Evolutionary conservation across 2,797 vertebrate genomes (phyloP).

Genomic region (Pygocentrus nattereri): DNA sequence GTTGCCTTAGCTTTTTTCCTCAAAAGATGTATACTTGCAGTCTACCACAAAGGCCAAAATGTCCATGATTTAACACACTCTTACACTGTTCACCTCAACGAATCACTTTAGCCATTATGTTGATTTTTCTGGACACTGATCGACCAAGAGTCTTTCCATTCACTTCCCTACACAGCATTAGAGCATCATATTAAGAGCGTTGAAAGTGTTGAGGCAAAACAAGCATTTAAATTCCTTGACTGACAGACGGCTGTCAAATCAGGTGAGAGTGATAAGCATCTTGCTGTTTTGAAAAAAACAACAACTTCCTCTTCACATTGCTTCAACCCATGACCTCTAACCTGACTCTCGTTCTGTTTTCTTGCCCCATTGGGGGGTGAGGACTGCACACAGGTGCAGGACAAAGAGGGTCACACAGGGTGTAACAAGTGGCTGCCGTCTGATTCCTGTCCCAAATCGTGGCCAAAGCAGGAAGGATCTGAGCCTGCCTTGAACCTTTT

Average conservation of each 20-base stretch:
- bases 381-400: slow-evolving; percentile 87
- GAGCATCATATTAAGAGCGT: slow-evolving; percentile 27
- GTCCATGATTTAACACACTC: neutral
- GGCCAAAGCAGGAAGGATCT: slow-evolving; percentile 76
- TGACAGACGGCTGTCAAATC: slow-evolving; percentile 94
- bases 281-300: slow-evolving; percentile 79
- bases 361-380: slow-evolving; percentile 76
- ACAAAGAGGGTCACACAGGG: slow-evolving; percentile 77
- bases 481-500: slow-evolving; percentile 69
- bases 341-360: slow-evolving; percentile 90
- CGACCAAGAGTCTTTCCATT: neutral
- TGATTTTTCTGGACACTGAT: too few species aligned
- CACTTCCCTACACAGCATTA: slow-evolving; percentile 6
- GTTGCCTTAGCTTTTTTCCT: neutral
- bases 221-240: slow-evolving; percentile 75
- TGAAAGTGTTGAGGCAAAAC: slow-evolving; percentile 47
- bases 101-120: neutral
- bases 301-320: slow-evolving; percentile 94
- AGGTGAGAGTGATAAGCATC: slow-evolving; percentile 94
- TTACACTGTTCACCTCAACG: neutral
- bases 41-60: neutral
- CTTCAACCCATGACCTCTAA: slow-evolving; percentile 85
- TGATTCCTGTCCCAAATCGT: slow-evolving; percentile 79
- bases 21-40: neutral
- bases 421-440: slow-evolving; percentile 75